Conservation (phyloP, 2,113 vertebrate genomes). For the Oriolus oriolus region DNA sequence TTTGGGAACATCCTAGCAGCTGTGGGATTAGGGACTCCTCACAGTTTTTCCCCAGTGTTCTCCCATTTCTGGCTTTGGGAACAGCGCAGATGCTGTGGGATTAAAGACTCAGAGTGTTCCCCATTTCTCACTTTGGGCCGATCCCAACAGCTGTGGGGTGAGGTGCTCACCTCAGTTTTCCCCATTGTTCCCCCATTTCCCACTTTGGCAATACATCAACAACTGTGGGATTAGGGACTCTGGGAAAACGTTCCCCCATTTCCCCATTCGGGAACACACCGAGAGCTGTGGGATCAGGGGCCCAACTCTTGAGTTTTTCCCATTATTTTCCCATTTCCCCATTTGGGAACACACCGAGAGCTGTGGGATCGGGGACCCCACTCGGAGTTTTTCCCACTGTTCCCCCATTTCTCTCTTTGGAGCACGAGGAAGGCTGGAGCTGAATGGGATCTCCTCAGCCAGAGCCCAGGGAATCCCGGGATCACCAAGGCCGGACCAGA, state of each 20-base stretch:
- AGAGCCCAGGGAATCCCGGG: background rate
- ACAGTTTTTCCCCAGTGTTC: background rate
- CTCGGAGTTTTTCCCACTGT: background rate
- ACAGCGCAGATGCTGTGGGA: background rate
- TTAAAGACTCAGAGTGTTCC: too few species aligned
- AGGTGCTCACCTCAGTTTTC: background rate
- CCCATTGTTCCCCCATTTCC: background rate
- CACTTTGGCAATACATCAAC: accelerated
- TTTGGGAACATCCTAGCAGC: background rate
- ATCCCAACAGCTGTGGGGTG: background rate
- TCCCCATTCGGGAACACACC: accelerated
- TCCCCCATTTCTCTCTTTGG: background rate
- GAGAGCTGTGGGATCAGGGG: accelerated
- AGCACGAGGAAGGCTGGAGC: background rate
- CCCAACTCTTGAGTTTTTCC: background rate
- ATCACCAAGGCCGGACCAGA: background rate
- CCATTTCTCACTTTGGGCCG: background rate
- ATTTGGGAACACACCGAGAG: background rate
- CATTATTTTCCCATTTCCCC: background rate
- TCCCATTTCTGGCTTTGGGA: background rate
- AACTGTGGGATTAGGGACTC: background rate
- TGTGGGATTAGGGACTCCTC: background rate
- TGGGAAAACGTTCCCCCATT: background rate
- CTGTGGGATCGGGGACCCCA: background rate
- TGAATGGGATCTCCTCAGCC: background rate